Conservation (phyloP, 2,888 invertebrate species). For the Epinotia bilunana region DNA sequence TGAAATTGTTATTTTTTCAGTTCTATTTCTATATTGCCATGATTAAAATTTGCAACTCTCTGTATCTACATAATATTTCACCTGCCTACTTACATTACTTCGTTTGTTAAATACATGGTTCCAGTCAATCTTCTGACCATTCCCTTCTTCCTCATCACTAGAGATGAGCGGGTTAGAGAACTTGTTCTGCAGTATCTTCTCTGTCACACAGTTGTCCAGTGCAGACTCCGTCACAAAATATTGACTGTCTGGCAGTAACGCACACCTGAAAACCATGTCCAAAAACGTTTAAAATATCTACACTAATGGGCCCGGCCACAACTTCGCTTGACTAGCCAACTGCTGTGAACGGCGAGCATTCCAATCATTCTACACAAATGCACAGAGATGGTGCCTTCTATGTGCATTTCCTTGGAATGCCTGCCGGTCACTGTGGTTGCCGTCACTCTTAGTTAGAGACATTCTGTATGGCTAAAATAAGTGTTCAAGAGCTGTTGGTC, state of each 20-base stretch:
- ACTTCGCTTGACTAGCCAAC: no score
- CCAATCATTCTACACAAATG: no score
- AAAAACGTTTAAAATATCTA: no score
- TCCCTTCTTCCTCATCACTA: constrained; percentile 63
- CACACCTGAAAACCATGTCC: constrained; percentile 55
- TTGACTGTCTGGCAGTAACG: constrained; percentile 51
- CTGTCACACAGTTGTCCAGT: constrained; percentile 66
- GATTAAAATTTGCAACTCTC: no score
- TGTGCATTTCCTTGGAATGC: no score
- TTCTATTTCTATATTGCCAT: no score
- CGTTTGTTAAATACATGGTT: constrained; percentile 59
- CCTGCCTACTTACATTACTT: constrained; percentile 51
- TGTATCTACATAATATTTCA: not conserved
- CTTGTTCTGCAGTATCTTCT: constrained; percentile 66
- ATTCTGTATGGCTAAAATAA: not conserved
- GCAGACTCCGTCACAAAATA: constrained; percentile 63
- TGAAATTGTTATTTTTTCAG: no score
- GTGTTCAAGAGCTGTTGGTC: not conserved
- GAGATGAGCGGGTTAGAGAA: constrained; percentile 66
- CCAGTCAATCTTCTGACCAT: constrained; percentile 62
- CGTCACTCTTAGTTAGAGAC: not conserved
- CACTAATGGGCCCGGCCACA: no score
- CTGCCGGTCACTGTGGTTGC: no score
- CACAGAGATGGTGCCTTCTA: no score
- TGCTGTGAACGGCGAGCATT: no score